These are phyloP conservation scores for Chromobotia macracanthus DNA, from an alignment of 2,797 vertebrate genomes.

Conservation along the genomic window DNA sequence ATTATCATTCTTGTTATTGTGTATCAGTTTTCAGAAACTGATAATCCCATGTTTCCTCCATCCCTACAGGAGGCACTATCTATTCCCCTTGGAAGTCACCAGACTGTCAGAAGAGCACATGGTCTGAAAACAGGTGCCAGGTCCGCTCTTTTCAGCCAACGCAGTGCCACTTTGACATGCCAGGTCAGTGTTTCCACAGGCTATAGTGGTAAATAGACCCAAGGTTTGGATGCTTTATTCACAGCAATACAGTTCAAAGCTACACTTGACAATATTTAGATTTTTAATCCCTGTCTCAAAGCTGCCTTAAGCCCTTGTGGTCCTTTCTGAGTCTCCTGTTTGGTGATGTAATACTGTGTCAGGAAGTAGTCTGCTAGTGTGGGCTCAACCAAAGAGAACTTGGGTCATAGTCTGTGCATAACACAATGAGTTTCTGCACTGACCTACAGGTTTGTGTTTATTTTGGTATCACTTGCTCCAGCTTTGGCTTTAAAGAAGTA, in stretches of 20 bases:
- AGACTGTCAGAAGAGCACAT: slow-evolving; percentile 81
- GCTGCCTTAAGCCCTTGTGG: neutral
- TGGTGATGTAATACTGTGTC: neutral
- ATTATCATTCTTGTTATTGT: too few relatives aligned
- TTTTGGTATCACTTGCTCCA: neutral
- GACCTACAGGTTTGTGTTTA: neutral
- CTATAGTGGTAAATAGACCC: neutral
- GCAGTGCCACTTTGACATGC: slow-evolving; percentile 73
- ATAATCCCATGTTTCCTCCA: slow-evolving; percentile 47
- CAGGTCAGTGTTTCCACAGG: slow-evolving; percentile 71
- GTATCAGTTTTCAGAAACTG: slow-evolving; percentile 18
- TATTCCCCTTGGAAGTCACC: slow-evolving; percentile 71
- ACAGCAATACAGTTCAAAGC: neutral
- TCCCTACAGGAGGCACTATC: slow-evolving; percentile 73
- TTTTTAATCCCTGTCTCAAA: neutral
- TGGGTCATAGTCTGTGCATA: neutral
- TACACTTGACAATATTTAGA: neutral
- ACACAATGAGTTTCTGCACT: neutral
- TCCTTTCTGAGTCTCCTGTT: neutral
- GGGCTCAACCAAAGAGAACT: neutral
- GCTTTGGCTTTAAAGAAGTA: too few relatives aligned
- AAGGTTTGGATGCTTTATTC: neutral
- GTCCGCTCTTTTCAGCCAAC: slow-evolving; percentile 75
- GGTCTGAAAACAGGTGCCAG: slow-evolving; percentile 74
- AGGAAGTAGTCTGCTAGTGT: neutral